A percentile compares a stretch with the other conserved stretches of the same genome.
Evolutionary conservation across 2,888 invertebrate species (phyloP).

Genomic region (Lasioglossum vierecki): DNA sequence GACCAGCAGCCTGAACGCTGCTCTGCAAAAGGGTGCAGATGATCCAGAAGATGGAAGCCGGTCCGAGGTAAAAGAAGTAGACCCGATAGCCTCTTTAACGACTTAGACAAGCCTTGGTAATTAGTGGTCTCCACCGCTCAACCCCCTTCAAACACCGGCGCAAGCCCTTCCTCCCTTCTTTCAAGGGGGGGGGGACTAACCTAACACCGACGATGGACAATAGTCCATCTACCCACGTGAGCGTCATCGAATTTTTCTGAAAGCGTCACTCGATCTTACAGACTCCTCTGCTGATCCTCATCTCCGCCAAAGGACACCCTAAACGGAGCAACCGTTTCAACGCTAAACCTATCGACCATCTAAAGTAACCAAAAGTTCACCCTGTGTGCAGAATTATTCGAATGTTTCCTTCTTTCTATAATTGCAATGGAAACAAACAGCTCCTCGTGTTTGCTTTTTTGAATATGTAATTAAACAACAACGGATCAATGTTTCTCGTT

Average conservation of each 20-base stretch:
- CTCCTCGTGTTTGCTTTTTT: neutral
- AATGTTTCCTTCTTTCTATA: no score
- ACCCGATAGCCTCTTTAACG: slow-evolving; percentile 72
- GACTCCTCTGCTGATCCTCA: neutral
- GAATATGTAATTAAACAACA: neutral
- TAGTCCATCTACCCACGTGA: slow-evolving; percentile 9
- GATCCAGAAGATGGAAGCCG: slow-evolving; percentile 44
- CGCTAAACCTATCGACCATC: neutral
- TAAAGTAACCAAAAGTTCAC: no score
- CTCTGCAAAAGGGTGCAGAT: slow-evolving; percentile 53
- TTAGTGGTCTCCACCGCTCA: slow-evolving; percentile 73
- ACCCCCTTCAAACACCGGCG: slow-evolving; percentile 28
- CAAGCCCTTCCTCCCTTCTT: slow-evolving; percentile 19
- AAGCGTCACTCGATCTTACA: neutral
- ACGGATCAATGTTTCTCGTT: neutral
- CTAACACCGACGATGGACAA: slow-evolving; percentile 14
- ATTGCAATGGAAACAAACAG: no score
- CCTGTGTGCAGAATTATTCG: no score
- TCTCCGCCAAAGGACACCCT: neutral
- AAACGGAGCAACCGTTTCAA: neutral
- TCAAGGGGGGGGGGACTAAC: neutral
- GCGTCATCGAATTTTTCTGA: neutral
- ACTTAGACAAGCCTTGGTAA: slow-evolving; percentile 76
- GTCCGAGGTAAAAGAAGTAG: slow-evolving; percentile 50
- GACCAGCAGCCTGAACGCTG: slow-evolving; percentile 34